Conservation (phyloP, 2,888 invertebrate genomes). For the Marronus borbonicus region DNA sequence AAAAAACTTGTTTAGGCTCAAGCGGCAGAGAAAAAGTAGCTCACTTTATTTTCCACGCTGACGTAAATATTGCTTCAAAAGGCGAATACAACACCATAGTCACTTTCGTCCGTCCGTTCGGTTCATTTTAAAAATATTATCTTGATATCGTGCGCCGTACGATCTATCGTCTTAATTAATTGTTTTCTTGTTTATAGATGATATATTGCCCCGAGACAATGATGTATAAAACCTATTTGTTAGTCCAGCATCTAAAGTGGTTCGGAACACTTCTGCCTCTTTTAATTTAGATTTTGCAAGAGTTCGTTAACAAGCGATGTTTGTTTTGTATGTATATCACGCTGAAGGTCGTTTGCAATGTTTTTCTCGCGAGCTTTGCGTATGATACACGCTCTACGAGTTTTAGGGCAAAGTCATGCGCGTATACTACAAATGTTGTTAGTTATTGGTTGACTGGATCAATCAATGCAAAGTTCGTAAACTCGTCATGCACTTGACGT, state of each 20-base stretch:
- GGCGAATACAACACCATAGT: conserved; percentile 15
- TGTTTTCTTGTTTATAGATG: conserved; percentile 17
- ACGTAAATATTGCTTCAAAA: conserved; percentile 29
- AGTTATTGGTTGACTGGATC: conserved; percentile 2
- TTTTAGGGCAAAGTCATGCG: neutral
- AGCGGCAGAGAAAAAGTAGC: conserved; percentile 42
- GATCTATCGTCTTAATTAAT: neutral
- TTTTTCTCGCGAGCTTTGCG: neutral
- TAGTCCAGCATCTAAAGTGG: neutral
- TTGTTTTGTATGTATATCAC: too few species aligned
- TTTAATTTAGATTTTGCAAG: neutral
- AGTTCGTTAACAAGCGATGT: too few species aligned
- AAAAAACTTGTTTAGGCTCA: conserved; percentile 39
- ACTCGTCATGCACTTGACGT: neutral
- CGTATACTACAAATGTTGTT: neutral
- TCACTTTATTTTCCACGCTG: conserved; percentile 35
- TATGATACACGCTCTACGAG: neutral
- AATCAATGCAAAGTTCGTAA: conserved; percentile 12
- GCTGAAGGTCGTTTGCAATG: neutral
- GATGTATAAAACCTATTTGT: conserved; percentile 17
- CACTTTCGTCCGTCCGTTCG: neutral
- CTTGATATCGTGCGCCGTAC: neutral
- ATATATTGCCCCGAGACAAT: neutral
- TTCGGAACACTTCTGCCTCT: neutral
- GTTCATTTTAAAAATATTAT: conserved; percentile 15